phyloP scores from a whole-genome alignment of 2,113 vertebrate genomes.

The Crotalus viridis region DNA sequence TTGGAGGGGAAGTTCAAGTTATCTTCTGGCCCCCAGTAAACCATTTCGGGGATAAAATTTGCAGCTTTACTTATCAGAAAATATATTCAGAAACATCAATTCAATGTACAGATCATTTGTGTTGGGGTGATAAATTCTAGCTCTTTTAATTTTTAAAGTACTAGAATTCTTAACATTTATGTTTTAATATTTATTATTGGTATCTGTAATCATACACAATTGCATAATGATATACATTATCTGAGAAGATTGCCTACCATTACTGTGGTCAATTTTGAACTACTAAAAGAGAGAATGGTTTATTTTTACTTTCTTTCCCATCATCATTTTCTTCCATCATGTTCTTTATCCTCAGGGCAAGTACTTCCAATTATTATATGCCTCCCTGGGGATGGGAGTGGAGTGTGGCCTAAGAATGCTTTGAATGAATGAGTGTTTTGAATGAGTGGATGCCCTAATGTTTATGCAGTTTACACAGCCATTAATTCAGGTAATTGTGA shows the following conservation, averaged over 20 bases:
- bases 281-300: not conserved
- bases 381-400: not conserved
- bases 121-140: not conserved
- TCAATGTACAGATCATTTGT: not conserved
- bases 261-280: not conserved
- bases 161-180: too few species aligned
- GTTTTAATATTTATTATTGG: too few species aligned
- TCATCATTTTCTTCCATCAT: too few species aligned
- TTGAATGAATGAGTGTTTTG: not conserved
- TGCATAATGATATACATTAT: too few species aligned
- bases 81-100: not conserved
- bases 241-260: too few species aligned
- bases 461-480: not conserved
- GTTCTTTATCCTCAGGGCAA: not conserved
- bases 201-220: too few species aligned
- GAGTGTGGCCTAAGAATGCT: not conserved
- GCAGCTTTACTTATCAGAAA: not conserved
- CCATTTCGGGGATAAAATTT: not conserved
- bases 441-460: not conserved
- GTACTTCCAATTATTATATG: not conserved
- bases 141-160: too few species aligned
- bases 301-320: not conserved
- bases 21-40: not conserved
- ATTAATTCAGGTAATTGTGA: conserved; percentile 5
- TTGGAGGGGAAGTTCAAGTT: not conserved